Evolutionary conservation across 2,113 vertebrate species (phyloP).

Genomic region (Melierax canorus): DNA sequence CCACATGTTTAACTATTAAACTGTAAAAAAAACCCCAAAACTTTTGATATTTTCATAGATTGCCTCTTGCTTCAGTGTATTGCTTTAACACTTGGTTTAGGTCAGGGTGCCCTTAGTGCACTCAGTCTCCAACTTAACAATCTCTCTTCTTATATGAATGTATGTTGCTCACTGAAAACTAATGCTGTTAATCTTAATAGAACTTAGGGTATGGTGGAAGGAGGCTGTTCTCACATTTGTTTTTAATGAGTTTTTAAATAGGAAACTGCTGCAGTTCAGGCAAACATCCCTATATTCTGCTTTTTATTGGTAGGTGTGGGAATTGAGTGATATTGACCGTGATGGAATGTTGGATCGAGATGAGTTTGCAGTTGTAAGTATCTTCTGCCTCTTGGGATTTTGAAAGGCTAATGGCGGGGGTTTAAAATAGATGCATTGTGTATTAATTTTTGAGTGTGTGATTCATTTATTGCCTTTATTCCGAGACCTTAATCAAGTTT

Average conservation of each 20-base stretch:
- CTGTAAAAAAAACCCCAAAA: too few species aligned
- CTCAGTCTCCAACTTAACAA: neutral
- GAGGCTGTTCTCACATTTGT: neutral
- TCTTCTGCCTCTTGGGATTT: neutral
- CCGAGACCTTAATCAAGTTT: neutral
- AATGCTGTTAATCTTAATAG: neutral
- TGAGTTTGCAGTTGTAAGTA: constrained; percentile 98
- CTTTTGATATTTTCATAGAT: neutral
- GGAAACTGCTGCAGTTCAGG: neutral
- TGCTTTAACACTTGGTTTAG: neutral
- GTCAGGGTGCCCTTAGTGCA: neutral
- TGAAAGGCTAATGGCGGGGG: neutral
- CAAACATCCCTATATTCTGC: neutral
- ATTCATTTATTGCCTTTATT: neutral
- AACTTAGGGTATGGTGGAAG: neutral
- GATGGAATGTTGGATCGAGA: constrained; percentile 97
- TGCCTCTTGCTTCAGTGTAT: neutral
- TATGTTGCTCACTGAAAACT: neutral
- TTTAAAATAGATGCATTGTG: neutral
- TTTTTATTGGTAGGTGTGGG: constrained; percentile 87
- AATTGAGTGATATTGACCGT: constrained; percentile 94
- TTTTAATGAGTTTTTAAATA: neutral
- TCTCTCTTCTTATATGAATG: neutral
- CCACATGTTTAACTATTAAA: neutral
- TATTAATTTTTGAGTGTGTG: neutral